These are phyloP conservation scores for Cynocephalus volans DNA, from an alignment of 2,113 vertebrate genomes.

Conservation along the genomic window DNA sequence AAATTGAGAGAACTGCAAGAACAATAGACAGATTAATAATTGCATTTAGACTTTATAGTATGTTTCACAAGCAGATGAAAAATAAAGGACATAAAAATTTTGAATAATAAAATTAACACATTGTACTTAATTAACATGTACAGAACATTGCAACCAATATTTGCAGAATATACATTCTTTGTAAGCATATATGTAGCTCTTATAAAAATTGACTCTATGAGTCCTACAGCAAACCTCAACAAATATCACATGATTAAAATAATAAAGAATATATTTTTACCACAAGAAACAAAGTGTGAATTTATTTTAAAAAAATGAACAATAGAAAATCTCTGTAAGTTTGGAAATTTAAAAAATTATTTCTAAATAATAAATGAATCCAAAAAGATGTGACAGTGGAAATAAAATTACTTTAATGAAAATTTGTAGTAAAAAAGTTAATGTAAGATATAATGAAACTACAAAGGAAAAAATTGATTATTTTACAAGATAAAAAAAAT, in stretches of 20 bases:
- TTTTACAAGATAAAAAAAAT: neutral
- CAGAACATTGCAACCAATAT: neutral
- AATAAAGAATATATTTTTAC: neutral
- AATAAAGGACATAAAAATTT: neutral
- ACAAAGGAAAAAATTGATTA: neutral
- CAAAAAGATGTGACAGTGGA: neutral
- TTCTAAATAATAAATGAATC: neutral
- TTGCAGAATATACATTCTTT: neutral
- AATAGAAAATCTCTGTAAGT: neutral
- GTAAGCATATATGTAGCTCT: neutral
- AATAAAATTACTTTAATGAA: neutral
- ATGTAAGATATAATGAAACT: neutral
- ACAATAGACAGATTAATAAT: neutral
- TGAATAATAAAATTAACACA: neutral
- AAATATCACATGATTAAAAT: neutral
- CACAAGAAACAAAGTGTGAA: neutral
- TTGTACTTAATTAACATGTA: neutral
- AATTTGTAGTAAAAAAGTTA: neutral
- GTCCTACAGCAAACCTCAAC: neutral
- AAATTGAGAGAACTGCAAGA: neutral
- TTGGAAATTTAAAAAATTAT: neutral
- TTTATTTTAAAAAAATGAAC: neutral
- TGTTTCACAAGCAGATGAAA: neutral
- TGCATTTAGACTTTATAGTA: neutral
- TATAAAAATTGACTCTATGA: neutral